Percentiles rank a stretch among this genome's conserved stretches.
phyloP scores from a whole-genome alignment of 1,140 invertebrate species.

The Dendroctonus valens region DNA sequence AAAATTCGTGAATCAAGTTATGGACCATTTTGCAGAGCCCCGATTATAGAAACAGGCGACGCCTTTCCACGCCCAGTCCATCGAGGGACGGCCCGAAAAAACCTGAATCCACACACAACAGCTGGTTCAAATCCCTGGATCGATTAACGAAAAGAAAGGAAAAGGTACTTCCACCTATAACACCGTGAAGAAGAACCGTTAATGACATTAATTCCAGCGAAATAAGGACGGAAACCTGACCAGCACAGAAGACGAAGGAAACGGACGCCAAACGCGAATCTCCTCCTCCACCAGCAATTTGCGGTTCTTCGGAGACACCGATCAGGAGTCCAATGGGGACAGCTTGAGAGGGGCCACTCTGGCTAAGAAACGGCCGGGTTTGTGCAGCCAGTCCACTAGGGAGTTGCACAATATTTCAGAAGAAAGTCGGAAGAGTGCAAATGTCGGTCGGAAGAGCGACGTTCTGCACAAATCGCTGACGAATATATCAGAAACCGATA shows the following conservation, averaged over 20 bases:
- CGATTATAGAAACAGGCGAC: conserved; percentile 63
- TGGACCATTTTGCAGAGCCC: conserved; percentile 52
- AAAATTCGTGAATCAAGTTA: too few species aligned
- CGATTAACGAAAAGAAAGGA: conserved; percentile 57
- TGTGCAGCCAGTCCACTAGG: conserved; percentile 46
- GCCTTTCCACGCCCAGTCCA: conserved; percentile 70
- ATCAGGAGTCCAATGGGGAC: conserved; percentile 63
- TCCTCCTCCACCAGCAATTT: conserved; percentile 61
- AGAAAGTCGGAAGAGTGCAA: conserved; percentile 52
- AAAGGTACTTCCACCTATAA: conserved; percentile 48
- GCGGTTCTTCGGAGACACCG: conserved; percentile 78
- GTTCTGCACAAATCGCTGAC: conserved; percentile 42
- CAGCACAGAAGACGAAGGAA: conserved; percentile 48
- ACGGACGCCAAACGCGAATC: conserved; percentile 48
- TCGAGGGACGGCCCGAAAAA: conserved; percentile 41
- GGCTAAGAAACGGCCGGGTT: conserved; percentile 42
- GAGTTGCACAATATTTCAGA: conserved; percentile 60
- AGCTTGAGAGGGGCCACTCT: conserved; percentile 48
- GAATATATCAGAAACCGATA: conserved; percentile 43
- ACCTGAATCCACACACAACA: conserved; percentile 39
- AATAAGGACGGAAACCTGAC: conserved; percentile 48
- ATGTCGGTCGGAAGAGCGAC: conserved; percentile 3
- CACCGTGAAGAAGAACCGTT: not conserved
- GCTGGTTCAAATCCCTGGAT: conserved; percentile 68
- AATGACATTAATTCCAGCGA: conserved; percentile 22